Evolutionary conservation across 2,113 vertebrate species (phyloP), one percentile per base, ranked within the genome.

Genomic region (Pterocles orientalis): DNA sequence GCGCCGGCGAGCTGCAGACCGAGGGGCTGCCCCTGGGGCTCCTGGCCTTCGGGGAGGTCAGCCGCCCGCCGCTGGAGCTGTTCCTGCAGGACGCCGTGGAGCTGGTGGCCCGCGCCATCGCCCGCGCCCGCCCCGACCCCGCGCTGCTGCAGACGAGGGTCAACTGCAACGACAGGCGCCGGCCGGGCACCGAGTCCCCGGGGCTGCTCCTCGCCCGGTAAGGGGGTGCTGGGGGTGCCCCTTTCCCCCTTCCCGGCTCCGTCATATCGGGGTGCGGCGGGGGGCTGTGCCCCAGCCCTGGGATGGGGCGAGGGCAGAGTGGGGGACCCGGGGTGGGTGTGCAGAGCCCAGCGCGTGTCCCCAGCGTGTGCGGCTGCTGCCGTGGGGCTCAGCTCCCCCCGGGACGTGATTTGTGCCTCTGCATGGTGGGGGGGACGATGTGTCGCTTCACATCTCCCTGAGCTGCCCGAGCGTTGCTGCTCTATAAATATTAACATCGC

Each of bases 11-110:
- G 3, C 98, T 99, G 82, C 99, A 99, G 94, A 98, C 98, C 0
- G 94, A 98, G 5, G 99, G 98, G 19, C 97, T 99, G 90, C 99
- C 99, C 3, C 97, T 97, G 0, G 99, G 99, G 36, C 96, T 99
- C 18, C 89, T 99, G 71, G 99, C 99, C 6, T 99, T 99, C 1
- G 99, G 99, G 1, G 99, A 99, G 95, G 98, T 98, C 12, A 97
- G 96, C 34, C 97, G 92, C 29, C 99, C 99, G 4, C 98, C 98
- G 0, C 97, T 99, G 96, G 99, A 99, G 92, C 98, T 98, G 39
- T 98, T 99, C 5, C 75, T 99, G 45, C 97, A 98, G 5, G 99
- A 99, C 12, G 97, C 97, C 0, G 97, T 99, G 91, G 98, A 98
- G 92, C 64, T 99, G 78, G 95, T 99, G 53, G 91, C 97, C 13